Evolutionary conservation across 2,797 vertebrate genomes (phyloP).

Genomic region (Sternotherus odoratus): DNA sequence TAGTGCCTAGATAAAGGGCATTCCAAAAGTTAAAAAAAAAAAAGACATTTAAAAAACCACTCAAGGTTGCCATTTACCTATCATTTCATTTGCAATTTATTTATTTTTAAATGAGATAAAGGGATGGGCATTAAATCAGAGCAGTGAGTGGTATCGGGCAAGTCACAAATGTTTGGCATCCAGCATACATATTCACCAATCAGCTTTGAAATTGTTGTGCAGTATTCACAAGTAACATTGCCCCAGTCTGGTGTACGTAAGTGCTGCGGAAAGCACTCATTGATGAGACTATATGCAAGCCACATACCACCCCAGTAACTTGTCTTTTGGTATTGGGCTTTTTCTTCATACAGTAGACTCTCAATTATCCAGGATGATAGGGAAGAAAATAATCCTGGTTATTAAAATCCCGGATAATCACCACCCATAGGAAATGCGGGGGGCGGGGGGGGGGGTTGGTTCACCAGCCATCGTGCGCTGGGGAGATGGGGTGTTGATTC

Average conservation of each 20-base stretch:
- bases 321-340: not conserved
- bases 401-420: too few species aligned
- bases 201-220: not conserved
- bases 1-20: not conserved
- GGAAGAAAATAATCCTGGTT: too few species aligned
- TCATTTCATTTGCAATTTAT: not conserved
- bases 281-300: not conserved
- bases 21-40: not conserved
- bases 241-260: not conserved
- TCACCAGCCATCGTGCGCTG: too few species aligned
- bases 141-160: not conserved
- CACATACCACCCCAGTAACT: not conserved
- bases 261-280: not conserved
- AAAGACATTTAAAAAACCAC: not conserved
- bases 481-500: too few species aligned
- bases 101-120: not conserved
- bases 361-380: too few species aligned
- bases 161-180: not conserved
- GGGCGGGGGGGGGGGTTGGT: too few species aligned
- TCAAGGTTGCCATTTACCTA: fast-evolving
- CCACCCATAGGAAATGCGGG: too few species aligned
- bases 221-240: not conserved
- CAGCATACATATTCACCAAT: not conserved
- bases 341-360: too few species aligned
- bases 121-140: not conserved